Conservation (phyloP, 2,797 vertebrate genomes). For the Notolepis coatsorum region DNA sequence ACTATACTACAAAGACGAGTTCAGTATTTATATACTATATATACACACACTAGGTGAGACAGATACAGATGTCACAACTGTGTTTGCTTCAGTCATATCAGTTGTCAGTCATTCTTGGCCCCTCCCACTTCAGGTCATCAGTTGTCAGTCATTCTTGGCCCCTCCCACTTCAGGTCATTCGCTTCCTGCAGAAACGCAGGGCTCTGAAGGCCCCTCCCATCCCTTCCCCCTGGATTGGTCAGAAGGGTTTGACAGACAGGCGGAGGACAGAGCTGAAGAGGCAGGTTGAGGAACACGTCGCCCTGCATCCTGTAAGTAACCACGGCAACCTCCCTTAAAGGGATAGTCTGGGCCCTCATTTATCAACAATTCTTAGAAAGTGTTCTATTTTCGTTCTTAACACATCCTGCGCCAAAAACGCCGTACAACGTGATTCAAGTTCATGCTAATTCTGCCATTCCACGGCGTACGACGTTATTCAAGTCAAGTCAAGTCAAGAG, state of each 20-base stretch:
- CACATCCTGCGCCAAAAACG: too few relatives aligned
- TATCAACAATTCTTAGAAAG: too few relatives aligned
- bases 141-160: background rate
- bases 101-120: background rate
- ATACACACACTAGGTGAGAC: background rate
- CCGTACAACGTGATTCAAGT: too few relatives aligned
- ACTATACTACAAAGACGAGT: slow-evolving; percentile 61
- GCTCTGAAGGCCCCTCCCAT: slow-evolving; percentile 66
- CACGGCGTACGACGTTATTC: too few relatives aligned
- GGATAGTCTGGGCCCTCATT: too few relatives aligned
- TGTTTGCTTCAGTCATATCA: background rate
- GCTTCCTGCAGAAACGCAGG: slow-evolving; percentile 81
- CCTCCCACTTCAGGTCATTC: slow-evolving; percentile 73
- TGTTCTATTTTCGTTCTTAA: too few relatives aligned
- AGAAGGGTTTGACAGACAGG: slow-evolving; percentile 83
- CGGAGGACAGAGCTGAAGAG: slow-evolving; percentile 83
- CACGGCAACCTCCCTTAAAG: background rate
- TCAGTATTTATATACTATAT: background rate
- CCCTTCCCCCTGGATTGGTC: slow-evolving; percentile 79
- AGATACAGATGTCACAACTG: background rate
- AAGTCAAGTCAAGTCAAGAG: too few relatives aligned
- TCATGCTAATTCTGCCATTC: too few relatives aligned
- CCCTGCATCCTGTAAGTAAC: slow-evolving; percentile 83
- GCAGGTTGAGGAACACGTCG: slow-evolving; percentile 86
- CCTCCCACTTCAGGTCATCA: slow-evolving; percentile 64